Evolutionary conservation across 2,113 vertebrate species (phyloP).

Genomic region (Strix aluco): DNA sequence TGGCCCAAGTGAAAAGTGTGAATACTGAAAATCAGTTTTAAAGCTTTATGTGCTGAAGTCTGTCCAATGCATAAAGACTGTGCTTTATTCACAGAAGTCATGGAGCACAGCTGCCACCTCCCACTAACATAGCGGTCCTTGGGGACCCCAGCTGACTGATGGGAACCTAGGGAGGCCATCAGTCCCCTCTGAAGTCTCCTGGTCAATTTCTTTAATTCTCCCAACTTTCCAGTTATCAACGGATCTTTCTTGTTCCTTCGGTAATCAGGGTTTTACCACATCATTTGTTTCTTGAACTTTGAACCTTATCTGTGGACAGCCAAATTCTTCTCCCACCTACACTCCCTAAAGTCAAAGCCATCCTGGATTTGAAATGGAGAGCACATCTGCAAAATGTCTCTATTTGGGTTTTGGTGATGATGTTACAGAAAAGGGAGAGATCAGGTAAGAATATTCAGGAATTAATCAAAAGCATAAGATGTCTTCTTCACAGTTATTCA

Average conservation of each 20-base stretch:
- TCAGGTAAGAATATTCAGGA: neutral
- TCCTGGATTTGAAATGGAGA: neutral
- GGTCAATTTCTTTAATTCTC: neutral
- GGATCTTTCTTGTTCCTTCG: neutral
- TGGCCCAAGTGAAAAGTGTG: neutral
- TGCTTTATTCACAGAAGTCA: neutral
- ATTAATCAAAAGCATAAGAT: neutral
- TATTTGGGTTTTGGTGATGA: neutral
- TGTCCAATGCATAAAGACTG: neutral
- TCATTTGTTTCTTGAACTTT: neutral
- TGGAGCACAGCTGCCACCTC: neutral
- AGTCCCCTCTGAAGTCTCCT: neutral
- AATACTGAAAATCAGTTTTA: neutral
- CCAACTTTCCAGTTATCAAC: neutral
- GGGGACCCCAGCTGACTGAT: neutral
- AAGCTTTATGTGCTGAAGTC: neutral
- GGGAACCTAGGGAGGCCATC: neutral
- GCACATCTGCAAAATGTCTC: neutral
- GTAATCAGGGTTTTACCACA: neutral
- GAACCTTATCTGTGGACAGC: neutral
- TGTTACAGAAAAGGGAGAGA: neutral
- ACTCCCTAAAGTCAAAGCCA: neutral
- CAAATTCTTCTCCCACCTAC: neutral
- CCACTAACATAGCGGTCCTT: accelerated
- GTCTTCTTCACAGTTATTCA: neutral